Evolutionary conservation across 2,797 vertebrate genomes (phyloP).

Genomic region (Sciurus vulgaris): DNA sequence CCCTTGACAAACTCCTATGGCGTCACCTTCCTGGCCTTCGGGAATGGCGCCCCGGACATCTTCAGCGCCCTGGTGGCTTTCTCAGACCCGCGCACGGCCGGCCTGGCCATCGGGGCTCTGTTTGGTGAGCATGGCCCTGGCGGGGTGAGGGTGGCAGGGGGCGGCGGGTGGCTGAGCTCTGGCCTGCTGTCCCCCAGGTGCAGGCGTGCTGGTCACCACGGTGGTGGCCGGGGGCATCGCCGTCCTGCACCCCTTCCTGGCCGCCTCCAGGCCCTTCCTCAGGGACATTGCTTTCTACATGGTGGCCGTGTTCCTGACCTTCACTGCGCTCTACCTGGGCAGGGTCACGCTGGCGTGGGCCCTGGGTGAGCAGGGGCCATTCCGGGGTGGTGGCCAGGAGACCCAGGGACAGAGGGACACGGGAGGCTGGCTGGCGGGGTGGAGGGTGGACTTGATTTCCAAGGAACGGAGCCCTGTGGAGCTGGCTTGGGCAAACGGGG

Average conservation of each 20-base stretch:
- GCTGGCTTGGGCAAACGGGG: neutral
- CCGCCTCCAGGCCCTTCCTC: slow-evolving; percentile 96
- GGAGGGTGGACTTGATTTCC: neutral
- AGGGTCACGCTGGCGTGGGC: slow-evolving; percentile 91
- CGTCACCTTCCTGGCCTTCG: slow-evolving; percentile 97
- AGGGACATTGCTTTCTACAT: slow-evolving; percentile 96
- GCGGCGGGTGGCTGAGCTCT: rapidly evolving
- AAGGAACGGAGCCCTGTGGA: neutral
- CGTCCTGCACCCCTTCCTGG: slow-evolving; percentile 93
- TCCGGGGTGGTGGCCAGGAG: no score
- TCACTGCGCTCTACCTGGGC: slow-evolving; percentile 92
- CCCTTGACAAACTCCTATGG: slow-evolving; percentile 92
- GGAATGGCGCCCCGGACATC: slow-evolving; percentile 97
- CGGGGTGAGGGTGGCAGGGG: rapidly evolving
- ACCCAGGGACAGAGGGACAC: rapidly evolving
- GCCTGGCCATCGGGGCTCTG: slow-evolving; percentile 94
- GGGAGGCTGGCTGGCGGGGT: neutral
- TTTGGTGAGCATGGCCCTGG: slow-evolving; percentile 90
- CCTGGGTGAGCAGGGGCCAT: slow-evolving; percentile 88
- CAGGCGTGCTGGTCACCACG: slow-evolving; percentile 97
- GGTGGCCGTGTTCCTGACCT: slow-evolving; percentile 95
- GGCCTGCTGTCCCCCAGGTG: slow-evolving; percentile 87
- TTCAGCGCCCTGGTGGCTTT: slow-evolving; percentile 98
- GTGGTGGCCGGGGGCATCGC: slow-evolving; percentile 95
- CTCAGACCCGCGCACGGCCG: slow-evolving; percentile 94